Base-by-base conservation (phyloP, 2,797 vertebrate species). In the Hydrocynus forskahlii region DNA sequence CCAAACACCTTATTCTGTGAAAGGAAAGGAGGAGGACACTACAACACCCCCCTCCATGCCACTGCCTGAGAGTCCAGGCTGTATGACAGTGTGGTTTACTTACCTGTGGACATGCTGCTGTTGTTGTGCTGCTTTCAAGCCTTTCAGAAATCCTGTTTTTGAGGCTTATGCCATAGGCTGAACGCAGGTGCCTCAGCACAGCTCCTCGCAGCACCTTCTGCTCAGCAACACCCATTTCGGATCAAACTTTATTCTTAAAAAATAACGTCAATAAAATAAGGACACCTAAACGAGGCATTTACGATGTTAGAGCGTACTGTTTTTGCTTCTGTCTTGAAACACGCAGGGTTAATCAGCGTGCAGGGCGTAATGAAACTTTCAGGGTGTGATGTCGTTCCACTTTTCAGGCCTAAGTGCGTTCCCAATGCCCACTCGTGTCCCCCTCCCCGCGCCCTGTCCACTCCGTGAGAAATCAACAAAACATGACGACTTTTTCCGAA, bases 1-100 rank as follows among this genome's bases (percentile, higher is more conserved):
- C 96, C 96, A 88, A 97, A 97, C 76, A 95, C 54, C 90, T 94
- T 96, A 5, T 13, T 59, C 76, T 69, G 91, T 84, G 48, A 71
- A 71, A 23, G 12, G 12, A 12, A 9, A 10, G 21, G 8, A 6
- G 35, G 35, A 35, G 35, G 35, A 35, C 35, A 35, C 35, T 35
- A 35, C 35, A 35, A 35, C 35, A 35, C 35, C 35, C 4, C 4
- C 35, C 35, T 35, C 35, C 35, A 35, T 35, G 35, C 35, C 35
- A 35, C 35, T 35, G 35, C 35, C 35, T 35, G 35, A 35, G 35
- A 2, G 1, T 29, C 29, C 3, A 29, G 29, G 13, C 29, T 17
- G 23, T 40, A 9, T 35, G 5, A 16, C 16, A 21, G 21, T 45
- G 67, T 50, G 10, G 68, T 21, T 8, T 23, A 52, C 45, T 17